Evolutionary conservation across 2,888 invertebrate species (phyloP).

Genomic region (Lordiphosa fenestrarum): DNA sequence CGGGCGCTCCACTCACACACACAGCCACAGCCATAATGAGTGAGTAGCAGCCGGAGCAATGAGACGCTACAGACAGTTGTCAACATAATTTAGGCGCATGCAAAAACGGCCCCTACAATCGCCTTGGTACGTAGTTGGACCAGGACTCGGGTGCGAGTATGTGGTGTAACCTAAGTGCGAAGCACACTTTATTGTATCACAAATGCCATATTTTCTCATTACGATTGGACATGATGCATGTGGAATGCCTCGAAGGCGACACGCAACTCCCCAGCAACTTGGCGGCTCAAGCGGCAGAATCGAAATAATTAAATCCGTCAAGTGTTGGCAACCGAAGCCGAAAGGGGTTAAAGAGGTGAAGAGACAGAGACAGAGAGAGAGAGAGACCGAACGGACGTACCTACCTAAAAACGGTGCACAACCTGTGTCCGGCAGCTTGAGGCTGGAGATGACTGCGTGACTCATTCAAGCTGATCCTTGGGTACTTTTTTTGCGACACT

Average conservation of each 20-base stretch:
- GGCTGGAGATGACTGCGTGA: slow-evolving; percentile 18
- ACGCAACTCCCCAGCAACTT: slow-evolving; percentile 54
- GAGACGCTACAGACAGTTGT: slow-evolving; percentile 74
- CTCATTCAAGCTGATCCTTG: neutral
- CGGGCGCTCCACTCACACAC: slow-evolving; percentile 6
- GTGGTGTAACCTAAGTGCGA: slow-evolving; percentile 78
- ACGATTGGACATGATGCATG: slow-evolving; percentile 79
- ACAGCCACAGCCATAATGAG: slow-evolving; percentile 66
- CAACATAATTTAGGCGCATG: slow-evolving; percentile 77
- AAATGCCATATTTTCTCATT: slow-evolving; percentile 80
- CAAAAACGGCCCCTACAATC: slow-evolving; percentile 46
- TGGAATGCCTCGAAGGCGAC: slow-evolving; percentile 74
- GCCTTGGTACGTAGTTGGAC: slow-evolving; percentile 9
- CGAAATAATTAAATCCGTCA: slow-evolving; percentile 80
- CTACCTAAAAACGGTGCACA: slow-evolving; percentile 20
- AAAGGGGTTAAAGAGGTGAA: slow-evolving; percentile 1
- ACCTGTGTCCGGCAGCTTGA: neutral
- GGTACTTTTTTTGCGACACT: neutral
- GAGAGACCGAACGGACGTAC: slow-evolving; percentile 15
- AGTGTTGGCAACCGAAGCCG: slow-evolving; percentile 75
- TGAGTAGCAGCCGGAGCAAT: slow-evolving; percentile 70
- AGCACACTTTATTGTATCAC: slow-evolving; percentile 80
- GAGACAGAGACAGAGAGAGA: neutral
- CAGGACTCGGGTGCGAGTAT: slow-evolving; percentile 24
- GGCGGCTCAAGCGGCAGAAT: slow-evolving; percentile 47